phyloP scores from a whole-genome alignment of 30 jellyfish, hydroid and myxozoan genomes.

The Cassiopea andromeda region DNA sequence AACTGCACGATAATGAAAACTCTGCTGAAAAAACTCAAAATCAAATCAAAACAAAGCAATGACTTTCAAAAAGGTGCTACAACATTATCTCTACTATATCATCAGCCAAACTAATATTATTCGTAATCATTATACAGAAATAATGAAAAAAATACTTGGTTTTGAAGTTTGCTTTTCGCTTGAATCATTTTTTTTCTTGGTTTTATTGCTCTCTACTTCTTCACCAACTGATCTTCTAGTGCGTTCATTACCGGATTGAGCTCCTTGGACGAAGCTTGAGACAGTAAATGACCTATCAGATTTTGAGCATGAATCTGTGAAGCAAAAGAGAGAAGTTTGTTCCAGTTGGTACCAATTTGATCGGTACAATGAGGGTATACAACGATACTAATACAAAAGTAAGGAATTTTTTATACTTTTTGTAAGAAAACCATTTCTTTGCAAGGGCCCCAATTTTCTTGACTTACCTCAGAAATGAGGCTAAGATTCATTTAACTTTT shows the following conservation, averaged over 20 bases:
- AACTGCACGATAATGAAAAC: too few species aligned
- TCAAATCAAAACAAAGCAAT: too few species aligned
- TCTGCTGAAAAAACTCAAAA: too few species aligned
- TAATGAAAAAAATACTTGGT: not conserved
- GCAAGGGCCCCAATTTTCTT: too few species aligned
- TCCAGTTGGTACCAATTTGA: not conserved
- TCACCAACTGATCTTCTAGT: constrained; percentile 29
- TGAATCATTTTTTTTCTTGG: not conserved
- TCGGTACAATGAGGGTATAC: not conserved
- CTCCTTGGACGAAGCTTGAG: constrained; percentile 35
- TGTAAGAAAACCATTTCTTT: too few species aligned
- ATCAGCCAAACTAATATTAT: not conserved
- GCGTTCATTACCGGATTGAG: constrained; percentile 13
- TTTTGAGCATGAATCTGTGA: constrained; percentile 43
- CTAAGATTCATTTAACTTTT: too few species aligned
- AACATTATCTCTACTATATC: not conserved
- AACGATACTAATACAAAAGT: not conserved
- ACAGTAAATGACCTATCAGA: constrained; percentile 52
- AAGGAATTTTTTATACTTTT: too few species aligned
- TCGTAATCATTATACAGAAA: not conserved
- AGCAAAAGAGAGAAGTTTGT: not conserved
- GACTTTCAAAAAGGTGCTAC: not conserved
- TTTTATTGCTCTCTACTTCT: not conserved
- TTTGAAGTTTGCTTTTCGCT: not conserved
- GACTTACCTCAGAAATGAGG: too few species aligned